phyloP scores from a whole-genome alignment of 1,140 invertebrate genomes.

The Galendromus occidentalis region DNA sequence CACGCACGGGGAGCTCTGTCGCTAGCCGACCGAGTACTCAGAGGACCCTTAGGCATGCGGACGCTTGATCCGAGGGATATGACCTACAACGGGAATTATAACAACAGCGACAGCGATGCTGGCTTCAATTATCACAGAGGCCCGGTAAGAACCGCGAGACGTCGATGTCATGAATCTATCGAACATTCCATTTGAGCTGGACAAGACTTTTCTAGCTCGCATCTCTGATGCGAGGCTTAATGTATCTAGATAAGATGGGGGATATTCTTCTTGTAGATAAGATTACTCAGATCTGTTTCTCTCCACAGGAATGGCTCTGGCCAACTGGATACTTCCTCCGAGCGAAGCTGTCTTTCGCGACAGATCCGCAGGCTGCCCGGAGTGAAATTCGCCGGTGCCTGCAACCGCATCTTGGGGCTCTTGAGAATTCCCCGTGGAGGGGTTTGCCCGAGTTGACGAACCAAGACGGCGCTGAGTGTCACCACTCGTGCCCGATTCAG shows the following conservation, averaged over 20 bases:
- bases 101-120: conserved; percentile 67
- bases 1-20: conserved; percentile 67
- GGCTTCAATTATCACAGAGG: conserved; percentile 99
- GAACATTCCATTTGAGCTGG: no score
- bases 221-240: no score
- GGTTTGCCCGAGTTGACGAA: conserved; percentile 92
- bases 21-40: conserved; percentile 46
- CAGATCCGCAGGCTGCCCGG: conserved; percentile 41
- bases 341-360: conserved; percentile 60
- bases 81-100: conserved; percentile 79
- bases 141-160: conserved; percentile 41
- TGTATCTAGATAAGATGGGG: no score
- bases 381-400: conserved; percentile 44
- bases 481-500: conserved; percentile 71
- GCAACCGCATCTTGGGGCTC: conserved; percentile 49
- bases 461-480: conserved; percentile 56
- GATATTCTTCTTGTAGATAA: no score
- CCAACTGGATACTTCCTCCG: conserved; percentile 75
- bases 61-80: conserved; percentile 88
- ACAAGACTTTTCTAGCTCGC: no score
- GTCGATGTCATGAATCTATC: not conserved
- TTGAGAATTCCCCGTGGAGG: conserved; percentile 57
- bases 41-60: conserved; percentile 88
- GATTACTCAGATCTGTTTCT: no score
- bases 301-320: conserved; percentile 99